Percentiles rank a stretch among this genome's conserved stretches.
phyloP scores from a whole-genome alignment of 2,888 invertebrate species.

The Cheilosia pagana region DNA sequence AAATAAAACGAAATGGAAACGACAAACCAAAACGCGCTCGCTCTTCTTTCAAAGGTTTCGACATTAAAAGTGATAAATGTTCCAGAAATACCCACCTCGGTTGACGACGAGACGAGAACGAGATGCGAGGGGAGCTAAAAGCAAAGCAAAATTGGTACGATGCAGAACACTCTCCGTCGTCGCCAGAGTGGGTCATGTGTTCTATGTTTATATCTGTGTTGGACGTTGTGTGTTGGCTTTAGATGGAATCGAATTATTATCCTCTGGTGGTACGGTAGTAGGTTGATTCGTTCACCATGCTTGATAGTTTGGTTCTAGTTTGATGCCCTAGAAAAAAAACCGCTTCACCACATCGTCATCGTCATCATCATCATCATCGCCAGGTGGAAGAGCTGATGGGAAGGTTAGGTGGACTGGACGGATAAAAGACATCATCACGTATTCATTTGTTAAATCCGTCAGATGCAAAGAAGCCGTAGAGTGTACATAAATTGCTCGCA shows the following conservation, averaged over 20 bases:
- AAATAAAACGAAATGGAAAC: conserved; percentile 55
- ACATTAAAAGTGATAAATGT: conserved; percentile 74
- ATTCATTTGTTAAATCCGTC: conserved; percentile 71
- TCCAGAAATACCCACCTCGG: conserved; percentile 58
- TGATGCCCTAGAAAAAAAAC: conserved; percentile 58
- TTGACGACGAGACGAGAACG: background rate
- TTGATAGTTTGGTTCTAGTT: conserved; percentile 45
- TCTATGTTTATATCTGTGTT: conserved; percentile 36
- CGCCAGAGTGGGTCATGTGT: conserved; percentile 48
- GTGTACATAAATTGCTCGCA: conserved; percentile 55
- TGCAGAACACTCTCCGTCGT: conserved; percentile 13
- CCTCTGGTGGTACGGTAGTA: conserved; percentile 27
- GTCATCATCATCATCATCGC: conserved; percentile 44
- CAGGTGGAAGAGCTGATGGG: conserved; percentile 61
- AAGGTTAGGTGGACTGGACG: conserved; percentile 52
- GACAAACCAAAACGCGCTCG: conserved; percentile 53
- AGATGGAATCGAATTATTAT: conserved; percentile 69
- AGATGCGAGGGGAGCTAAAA: conserved; percentile 4
- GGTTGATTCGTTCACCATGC: conserved; percentile 31
- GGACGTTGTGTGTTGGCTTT: conserved; percentile 53
- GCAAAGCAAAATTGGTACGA: conserved; percentile 10
- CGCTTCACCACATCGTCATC: conserved; percentile 10
- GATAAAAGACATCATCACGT: conserved; percentile 73
- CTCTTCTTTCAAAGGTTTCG: conserved; percentile 67
- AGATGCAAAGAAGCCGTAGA: conserved; percentile 51